These are phyloP conservation scores for Bettongia penicillata DNA, from an alignment of 2,113 vertebrate genomes.

Conservation along the genomic window DNA sequence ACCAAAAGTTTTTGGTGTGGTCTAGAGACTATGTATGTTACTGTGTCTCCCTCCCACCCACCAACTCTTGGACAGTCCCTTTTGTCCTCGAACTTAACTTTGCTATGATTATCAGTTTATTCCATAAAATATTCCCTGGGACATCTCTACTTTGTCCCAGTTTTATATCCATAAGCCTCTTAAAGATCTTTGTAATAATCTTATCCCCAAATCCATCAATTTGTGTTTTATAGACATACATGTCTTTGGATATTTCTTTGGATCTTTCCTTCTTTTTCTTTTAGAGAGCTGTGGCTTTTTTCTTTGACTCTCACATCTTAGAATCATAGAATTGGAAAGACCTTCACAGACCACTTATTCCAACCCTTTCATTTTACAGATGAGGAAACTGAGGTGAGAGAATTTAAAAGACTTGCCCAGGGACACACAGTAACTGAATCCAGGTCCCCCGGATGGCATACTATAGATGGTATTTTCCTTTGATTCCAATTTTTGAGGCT, in stretches of 20 bases:
- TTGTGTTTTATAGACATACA: neutral
- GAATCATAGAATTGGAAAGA: neutral
- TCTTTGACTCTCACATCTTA: neutral
- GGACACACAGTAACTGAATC: neutral
- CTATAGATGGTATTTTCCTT: neutral
- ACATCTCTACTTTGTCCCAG: conserved; percentile 46
- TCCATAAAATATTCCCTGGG: conserved; percentile 13
- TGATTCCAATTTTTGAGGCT: neutral
- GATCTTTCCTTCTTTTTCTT: neutral
- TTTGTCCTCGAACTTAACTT: neutral
- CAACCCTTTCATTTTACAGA: neutral
- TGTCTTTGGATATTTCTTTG: neutral
- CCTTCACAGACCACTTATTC: neutral
- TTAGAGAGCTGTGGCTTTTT: neutral
- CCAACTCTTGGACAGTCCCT: neutral
- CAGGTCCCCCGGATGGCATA: neutral
- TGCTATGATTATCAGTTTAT: neutral
- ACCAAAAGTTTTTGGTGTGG: neutral
- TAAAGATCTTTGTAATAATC: conserved; percentile 33
- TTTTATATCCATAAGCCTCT: conserved; percentile 33
- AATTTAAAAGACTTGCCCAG: neutral
- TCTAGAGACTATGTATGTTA: neutral
- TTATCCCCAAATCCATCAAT: neutral
- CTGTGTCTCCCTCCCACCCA: neutral
- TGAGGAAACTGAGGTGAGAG: neutral